phyloP scores from a whole-genome alignment of 2,888 invertebrate species.

The Antheraea yamamai region DNA sequence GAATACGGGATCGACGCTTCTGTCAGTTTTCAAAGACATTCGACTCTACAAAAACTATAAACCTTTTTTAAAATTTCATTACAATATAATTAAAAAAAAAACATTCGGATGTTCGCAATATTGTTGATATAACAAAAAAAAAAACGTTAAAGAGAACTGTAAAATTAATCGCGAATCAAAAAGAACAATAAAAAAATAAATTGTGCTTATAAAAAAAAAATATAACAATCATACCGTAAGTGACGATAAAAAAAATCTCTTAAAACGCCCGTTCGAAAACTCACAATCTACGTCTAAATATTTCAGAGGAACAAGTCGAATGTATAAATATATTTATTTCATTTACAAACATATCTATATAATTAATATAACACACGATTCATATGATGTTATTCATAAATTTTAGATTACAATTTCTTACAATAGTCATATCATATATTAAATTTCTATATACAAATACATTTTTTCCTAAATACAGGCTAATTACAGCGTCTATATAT shows the following conservation, averaged over 20 bases:
- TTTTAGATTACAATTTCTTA: constrained; percentile 38
- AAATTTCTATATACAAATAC: constrained; percentile 38
- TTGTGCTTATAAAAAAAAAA: not conserved
- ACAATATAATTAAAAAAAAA: not conserved
- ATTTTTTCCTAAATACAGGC: constrained; percentile 26
- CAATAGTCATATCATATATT: constrained; percentile 22
- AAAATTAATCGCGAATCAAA: not conserved
- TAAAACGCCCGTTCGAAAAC: not conserved
- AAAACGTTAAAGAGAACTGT: not conserved
- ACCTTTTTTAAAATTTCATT: not conserved
- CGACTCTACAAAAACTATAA: not conserved
- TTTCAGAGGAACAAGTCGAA: constrained; percentile 2
- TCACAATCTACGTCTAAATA: not conserved
- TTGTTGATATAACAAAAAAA: not conserved
- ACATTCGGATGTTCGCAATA: not conserved
- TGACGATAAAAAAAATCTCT: not conserved
- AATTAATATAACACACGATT: constrained; percentile 17
- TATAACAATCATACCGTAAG: not conserved
- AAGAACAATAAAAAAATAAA: not conserved
- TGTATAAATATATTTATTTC: constrained; percentile 25
- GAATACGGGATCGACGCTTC: not conserved
- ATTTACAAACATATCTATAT: constrained; percentile 24
- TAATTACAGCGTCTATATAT: constrained; percentile 19
- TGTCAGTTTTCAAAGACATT: not conserved
- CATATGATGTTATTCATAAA: constrained; percentile 25